These are phyloP conservation scores for Drosophila mercatorum DNA, from an alignment of 2,888 invertebrate species.

Conservation along the genomic window DNA sequence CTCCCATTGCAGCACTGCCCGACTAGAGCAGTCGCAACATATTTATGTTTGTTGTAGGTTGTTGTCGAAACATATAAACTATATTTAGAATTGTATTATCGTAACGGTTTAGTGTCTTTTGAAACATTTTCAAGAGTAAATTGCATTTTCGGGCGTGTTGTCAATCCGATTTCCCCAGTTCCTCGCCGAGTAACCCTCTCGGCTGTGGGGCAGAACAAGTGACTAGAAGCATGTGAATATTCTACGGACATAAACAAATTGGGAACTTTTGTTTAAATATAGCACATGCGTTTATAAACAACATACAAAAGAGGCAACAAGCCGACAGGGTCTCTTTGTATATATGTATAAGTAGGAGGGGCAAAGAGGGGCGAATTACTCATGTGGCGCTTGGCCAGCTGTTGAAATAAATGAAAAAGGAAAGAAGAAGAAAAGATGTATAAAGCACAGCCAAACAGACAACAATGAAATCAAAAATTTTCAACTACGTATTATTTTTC, in stretches of 20 bases:
- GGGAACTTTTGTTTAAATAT: constrained; percentile 68
- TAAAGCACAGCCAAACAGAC: constrained; percentile 15
- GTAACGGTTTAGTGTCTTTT: neutral
- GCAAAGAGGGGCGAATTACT: constrained; percentile 33
- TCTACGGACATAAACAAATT: constrained; percentile 49
- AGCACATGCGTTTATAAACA: constrained; percentile 74
- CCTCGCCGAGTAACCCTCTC: neutral
- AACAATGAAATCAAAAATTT: constrained; percentile 43
- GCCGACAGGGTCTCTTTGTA: constrained; percentile 29
- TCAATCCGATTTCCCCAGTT: neutral
- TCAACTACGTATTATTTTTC: constrained; percentile 26
- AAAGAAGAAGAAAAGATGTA: neutral
- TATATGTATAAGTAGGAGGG: constrained; percentile 12
- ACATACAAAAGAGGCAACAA: constrained; percentile 58
- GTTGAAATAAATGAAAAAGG: constrained; percentile 37
- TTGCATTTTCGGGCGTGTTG: neutral
- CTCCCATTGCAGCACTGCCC: neutral
- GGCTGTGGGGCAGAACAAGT: constrained; percentile 6
- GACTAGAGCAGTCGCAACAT: neutral
- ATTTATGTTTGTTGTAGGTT: constrained; percentile 3
- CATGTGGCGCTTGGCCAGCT: constrained; percentile 67
- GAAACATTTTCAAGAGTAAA: constrained; percentile 6
- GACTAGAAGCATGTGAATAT: constrained; percentile 22
- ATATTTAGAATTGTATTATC: constrained; percentile 3
- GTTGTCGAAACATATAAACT: neutral